Evolutionary conservation across 1,140 invertebrate species (phyloP), one percentile per base, ranked within the genome.

Genomic region (Potamilus streckersoni): DNA sequence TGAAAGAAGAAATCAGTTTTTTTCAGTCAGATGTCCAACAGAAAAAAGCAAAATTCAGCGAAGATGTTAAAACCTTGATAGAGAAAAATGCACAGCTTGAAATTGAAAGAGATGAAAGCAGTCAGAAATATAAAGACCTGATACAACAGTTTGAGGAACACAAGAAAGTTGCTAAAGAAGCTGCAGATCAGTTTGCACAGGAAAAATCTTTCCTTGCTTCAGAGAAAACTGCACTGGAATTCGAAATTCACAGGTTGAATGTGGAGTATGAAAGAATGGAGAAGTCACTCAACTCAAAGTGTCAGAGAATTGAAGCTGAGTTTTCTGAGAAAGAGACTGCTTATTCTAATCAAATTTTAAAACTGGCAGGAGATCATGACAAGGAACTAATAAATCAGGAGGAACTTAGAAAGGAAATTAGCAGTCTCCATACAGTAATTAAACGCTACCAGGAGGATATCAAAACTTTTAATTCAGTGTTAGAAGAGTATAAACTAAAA

Each of bases 1-100:
- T 59, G 12, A 77, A 68, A 67, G 63, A 79, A 17, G 67, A 80
- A 19, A 38, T 66, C 38, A 71, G 75, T n/a, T 31, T 79, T 38
- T 3, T 17, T 20, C 20, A 14, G n/a, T 56, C 31, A 20, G 20
- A 72, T 2, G n/a, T 23, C 6, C 56, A 73, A 20, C 31, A 68
- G 58, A 64, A 71, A 63, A 71, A 69, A 27, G 60, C 61, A 20
- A 70, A 20, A 49, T 16, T 49, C 59, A 55, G 23, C 6, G 66
- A 64, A 19, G 70, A 20, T 17, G 49, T 70, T 15, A 31, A 69
- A 70, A 59, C 8, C 38, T 38, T 38, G 38, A 38, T 38, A 38
- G 38, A 38, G 38, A 38, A 8, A 38, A 38, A 38, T 38, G 38
- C 38, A 38, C 38, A 76, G 55, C 56, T 70, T 11, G 68, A 76